These are phyloP conservation scores for Prunella strophiata DNA, from an alignment of 2,797 vertebrate species.

Conservation along the genomic window DNA sequence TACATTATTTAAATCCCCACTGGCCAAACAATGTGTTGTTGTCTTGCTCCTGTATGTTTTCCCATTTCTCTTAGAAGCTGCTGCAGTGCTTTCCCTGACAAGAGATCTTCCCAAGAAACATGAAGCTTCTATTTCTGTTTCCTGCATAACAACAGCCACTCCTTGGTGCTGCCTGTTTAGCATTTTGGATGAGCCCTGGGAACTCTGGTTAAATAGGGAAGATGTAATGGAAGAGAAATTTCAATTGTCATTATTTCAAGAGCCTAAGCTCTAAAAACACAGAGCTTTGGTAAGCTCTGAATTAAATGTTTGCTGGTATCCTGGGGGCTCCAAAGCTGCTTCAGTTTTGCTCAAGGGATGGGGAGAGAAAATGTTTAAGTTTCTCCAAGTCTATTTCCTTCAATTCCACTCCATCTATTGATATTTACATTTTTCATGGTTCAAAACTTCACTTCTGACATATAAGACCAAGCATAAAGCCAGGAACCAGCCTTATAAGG, in stretches of 20 bases:
- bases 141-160: not conserved
- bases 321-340: not conserved
- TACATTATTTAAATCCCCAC: not conserved
- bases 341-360: not conserved
- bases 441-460: not conserved
- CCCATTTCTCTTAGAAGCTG: not conserved
- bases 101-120: not conserved
- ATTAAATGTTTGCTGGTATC: not conserved
- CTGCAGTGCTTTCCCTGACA: not conserved
- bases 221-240: slow-evolving; percentile 20
- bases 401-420: not conserved
- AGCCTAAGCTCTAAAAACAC: not conserved
- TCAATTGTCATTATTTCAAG: not conserved
- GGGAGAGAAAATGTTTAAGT: not conserved
- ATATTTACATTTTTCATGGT: not conserved
- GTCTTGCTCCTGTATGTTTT: not conserved
- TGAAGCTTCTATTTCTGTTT: not conserved
- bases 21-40: not conserved
- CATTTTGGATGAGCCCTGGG: not conserved
- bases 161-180: not conserved
- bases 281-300: not conserved
- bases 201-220: slow-evolving; percentile 1
- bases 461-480: not conserved
- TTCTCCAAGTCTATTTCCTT: not conserved
- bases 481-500: not conserved